Conservation (phyloP, 2,113 vertebrate genomes). For the Silurus asotus region DNA sequence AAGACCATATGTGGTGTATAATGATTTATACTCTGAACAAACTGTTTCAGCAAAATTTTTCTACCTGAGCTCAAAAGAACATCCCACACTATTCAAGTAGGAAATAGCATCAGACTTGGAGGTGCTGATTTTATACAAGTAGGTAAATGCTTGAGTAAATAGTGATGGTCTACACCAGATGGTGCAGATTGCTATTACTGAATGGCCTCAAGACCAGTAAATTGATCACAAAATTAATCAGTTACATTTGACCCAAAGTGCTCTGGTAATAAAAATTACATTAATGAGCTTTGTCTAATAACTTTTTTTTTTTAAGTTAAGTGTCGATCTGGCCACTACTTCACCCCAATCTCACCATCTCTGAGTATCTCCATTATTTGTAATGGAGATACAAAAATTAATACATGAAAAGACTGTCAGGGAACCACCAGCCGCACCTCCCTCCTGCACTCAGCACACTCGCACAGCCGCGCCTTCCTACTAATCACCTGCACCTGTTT, state of each 20-base stretch:
- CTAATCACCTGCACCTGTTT: too few species aligned
- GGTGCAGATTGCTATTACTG: background rate
- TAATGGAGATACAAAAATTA: too few species aligned
- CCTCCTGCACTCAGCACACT: too few species aligned
- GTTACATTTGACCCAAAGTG: background rate
- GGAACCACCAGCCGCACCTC: too few species aligned
- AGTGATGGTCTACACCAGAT: background rate
- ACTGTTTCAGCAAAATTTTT: background rate
- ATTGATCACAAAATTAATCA: background rate
- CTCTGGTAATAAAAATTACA: background rate
- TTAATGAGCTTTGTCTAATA: background rate
- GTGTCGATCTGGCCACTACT: background rate
- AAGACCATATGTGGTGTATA: background rate
- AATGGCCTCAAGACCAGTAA: background rate
- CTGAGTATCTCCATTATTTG: background rate
- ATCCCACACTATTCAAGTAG: background rate
- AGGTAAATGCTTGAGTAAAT: background rate
- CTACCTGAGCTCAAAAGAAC: background rate
- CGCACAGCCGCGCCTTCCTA: too few species aligned
- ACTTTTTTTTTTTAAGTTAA: background rate
- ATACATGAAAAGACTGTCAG: too few species aligned
- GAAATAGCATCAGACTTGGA: background rate
- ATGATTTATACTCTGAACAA: background rate
- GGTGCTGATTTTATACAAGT: background rate
- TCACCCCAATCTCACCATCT: background rate